These are phyloP conservation scores for Gymnopithys bicolor DNA, from an alignment of 2,797 vertebrate genomes.

Conservation along the genomic window DNA sequence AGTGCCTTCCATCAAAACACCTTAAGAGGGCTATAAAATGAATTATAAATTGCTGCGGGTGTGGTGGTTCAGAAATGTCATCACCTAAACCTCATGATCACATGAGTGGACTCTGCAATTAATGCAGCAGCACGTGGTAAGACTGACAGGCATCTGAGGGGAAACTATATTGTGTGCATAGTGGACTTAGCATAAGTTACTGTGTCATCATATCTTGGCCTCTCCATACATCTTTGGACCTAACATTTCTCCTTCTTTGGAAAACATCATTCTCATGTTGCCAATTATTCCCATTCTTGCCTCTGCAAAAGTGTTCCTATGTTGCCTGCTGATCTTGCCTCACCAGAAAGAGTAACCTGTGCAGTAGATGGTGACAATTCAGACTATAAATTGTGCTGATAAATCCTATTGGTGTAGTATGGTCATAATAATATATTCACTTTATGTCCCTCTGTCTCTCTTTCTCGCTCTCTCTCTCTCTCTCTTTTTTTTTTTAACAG, in stretches of 20 bases:
- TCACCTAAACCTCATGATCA: background rate
- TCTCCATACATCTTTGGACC: background rate
- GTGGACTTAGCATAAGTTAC: background rate
- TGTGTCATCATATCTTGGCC: background rate
- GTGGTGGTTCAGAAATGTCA: background rate
- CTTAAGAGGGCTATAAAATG: background rate
- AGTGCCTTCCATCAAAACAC: background rate
- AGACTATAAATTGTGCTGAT: background rate
- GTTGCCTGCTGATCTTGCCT: background rate
- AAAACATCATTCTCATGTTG: accelerated
- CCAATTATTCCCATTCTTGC: background rate
- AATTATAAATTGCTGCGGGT: background rate
- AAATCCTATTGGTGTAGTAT: background rate
- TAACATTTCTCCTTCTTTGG: background rate
- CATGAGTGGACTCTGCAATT: background rate
- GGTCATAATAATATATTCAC: background rate
- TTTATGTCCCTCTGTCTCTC: background rate
- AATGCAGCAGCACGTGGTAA: background rate
- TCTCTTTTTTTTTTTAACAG: background rate
- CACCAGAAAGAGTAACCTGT: background rate
- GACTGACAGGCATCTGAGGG: background rate
- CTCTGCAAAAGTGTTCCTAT: background rate
- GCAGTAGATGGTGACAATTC: background rate
- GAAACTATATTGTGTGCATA: background rate
- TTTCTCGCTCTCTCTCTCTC: too few relatives aligned